A percentile compares a stretch with the other conserved stretches of the same genome.
Evolutionary conservation across 2,888 invertebrate species (phyloP).

Genomic region (Apotomis betuletana): DNA sequence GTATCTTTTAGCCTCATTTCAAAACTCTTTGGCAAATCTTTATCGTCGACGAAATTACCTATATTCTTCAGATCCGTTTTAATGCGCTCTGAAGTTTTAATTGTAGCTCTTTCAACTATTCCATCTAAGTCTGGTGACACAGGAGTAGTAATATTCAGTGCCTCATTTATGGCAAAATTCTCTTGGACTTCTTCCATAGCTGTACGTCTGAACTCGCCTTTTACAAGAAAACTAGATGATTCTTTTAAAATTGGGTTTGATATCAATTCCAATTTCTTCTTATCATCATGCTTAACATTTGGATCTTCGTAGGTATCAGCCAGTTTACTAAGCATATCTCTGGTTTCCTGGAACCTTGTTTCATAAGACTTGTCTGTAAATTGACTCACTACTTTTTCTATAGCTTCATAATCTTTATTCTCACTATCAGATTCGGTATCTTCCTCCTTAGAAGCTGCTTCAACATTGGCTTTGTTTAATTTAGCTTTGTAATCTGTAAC

Average conservation of each 20-base stretch:
- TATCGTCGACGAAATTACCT: slow-evolving; percentile 49
- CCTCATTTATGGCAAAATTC: slow-evolving; percentile 67
- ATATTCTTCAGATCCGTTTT: slow-evolving; percentile 42
- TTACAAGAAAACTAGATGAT: slow-evolving; percentile 63
- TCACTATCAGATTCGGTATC: slow-evolving; percentile 45
- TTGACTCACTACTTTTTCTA: slow-evolving; percentile 72
- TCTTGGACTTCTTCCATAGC: slow-evolving; percentile 66
- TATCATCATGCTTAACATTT: slow-evolving; percentile 43
- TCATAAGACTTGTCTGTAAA: slow-evolving; percentile 75
- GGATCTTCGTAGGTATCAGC: slow-evolving; percentile 68
- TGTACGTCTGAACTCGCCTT: slow-evolving; percentile 57
- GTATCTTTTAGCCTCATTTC: slow-evolving; percentile 67
- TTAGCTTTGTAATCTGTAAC: slow-evolving; percentile 58
- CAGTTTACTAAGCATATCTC: slow-evolving; percentile 69
- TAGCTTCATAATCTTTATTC: slow-evolving; percentile 66
- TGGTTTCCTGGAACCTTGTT: slow-evolving; percentile 73
- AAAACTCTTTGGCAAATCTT: slow-evolving; percentile 62
- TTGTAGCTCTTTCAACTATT: slow-evolving; percentile 47
- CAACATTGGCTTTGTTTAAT: slow-evolving; percentile 35
- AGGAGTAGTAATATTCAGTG: slow-evolving; percentile 71
- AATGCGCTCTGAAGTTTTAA: slow-evolving; percentile 26
- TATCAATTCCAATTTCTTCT: slow-evolving; percentile 44
- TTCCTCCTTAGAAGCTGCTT: slow-evolving; percentile 36
- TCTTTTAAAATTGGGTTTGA: slow-evolving; percentile 62
- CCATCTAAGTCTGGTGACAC: slow-evolving; percentile 55